A percentile compares a stretch with the other conserved stretches of the same genome.
Evolutionary conservation across 2,797 vertebrate genomes (phyloP).

Genomic region (Enteromius afrohamiltoni): DNA sequence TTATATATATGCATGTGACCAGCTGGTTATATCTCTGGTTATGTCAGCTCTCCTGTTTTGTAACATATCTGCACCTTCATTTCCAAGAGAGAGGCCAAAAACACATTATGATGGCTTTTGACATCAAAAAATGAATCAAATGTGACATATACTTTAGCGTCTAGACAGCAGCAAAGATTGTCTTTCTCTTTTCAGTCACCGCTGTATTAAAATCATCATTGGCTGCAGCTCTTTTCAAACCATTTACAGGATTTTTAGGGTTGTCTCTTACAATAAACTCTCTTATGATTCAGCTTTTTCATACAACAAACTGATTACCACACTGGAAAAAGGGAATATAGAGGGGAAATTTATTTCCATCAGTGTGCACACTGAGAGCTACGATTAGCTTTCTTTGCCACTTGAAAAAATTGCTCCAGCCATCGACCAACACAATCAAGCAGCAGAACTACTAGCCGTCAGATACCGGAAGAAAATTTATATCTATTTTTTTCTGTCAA

Average conservation of each 20-base stretch:
- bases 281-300: conserved; percentile 30
- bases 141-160: background rate
- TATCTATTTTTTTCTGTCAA: background rate
- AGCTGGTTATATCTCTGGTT: background rate
- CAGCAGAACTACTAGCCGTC: conserved; percentile 10
- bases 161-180: background rate
- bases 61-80: background rate
- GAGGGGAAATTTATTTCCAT: background rate
- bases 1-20: background rate
- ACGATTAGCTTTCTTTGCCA: conserved; percentile 26
- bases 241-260: conserved; percentile 12
- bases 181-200: conserved; percentile 9
- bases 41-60: background rate
- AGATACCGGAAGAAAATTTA: conserved; percentile 17
- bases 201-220: background rate
- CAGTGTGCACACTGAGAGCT: conserved; percentile 21
- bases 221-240: conserved; percentile 21
- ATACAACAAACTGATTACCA: conserved; percentile 17
- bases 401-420: conserved; percentile 35
- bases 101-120: background rate
- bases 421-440: conserved; percentile 44
- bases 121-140: background rate
- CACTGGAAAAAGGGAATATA: conserved; percentile 18
- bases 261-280: conserved; percentile 29
- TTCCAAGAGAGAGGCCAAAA: background rate